Percentiles rank a stretch among this genome's conserved stretches.
Evolutionary conservation across 2,113 vertebrate species (phyloP).

Genomic region (Nibea albiflora): DNA sequence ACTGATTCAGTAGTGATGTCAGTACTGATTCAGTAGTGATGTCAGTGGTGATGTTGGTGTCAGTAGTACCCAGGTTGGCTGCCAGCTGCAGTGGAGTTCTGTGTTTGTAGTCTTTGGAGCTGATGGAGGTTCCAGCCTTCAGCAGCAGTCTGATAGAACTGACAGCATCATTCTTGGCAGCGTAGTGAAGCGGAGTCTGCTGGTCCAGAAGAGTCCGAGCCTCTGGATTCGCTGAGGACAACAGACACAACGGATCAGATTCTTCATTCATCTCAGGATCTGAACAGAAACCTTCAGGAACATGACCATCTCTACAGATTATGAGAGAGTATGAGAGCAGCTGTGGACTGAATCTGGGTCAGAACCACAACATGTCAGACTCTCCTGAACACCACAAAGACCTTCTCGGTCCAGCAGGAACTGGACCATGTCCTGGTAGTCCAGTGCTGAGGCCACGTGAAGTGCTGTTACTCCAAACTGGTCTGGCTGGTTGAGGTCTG

Average conservation of each 20-base stretch:
- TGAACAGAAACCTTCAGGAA: too few species aligned
- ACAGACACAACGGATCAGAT: neutral
- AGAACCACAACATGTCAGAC: neutral
- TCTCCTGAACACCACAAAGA: constrained; percentile 22
- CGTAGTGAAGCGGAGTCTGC: constrained; percentile 81
- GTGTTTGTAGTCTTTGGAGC: constrained; percentile 72
- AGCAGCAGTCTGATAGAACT: constrained; percentile 67
- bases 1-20: too few species aligned
- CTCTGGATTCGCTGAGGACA: constrained; percentile 64
- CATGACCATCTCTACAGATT: too few species aligned
- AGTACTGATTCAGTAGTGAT: too few species aligned
- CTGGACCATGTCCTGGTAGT: constrained; percentile 80
- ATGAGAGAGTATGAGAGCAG: neutral
- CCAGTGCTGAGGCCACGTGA: constrained; percentile 79
- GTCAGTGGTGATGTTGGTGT: too few species aligned
- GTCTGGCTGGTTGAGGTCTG: constrained; percentile 67
- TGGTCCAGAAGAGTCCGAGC: constrained; percentile 61
- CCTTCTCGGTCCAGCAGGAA: constrained; percentile 76
- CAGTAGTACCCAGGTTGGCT: constrained; percentile 69
- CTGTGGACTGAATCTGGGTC: neutral
- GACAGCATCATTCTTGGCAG: constrained; percentile 77
- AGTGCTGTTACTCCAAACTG: constrained; percentile 76
- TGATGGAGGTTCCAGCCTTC: constrained; percentile 66
- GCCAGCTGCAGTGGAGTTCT: constrained; percentile 80
- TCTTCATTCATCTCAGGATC: too few species aligned